Evolutionary conservation across 2,888 invertebrate genomes (phyloP), one percentile per base, ranked within the genome.

Genomic region (Microctonus aethiopoides): DNA sequence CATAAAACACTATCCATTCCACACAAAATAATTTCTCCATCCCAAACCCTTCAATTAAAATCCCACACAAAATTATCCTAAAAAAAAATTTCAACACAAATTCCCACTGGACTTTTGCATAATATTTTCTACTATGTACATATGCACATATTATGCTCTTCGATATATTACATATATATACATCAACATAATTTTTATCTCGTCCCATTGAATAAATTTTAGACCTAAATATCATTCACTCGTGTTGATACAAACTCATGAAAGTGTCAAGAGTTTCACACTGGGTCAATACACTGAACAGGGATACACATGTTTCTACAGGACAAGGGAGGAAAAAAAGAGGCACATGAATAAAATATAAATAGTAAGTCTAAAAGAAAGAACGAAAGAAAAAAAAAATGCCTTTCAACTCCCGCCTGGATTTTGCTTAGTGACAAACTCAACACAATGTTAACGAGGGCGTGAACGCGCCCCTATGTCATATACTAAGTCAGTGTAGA

Each of bases 361-460:
- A 46, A 39, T 39, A n/a, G n/a, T 3, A n/a, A 39, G n/a, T 13
- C 13, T 46, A 46, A 16, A n/a, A 16, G 46, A 16, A 46, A 16
- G 9, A 9, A 16, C 6, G 7, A 4, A 46, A 46, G 9, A 5
- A 26, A 26, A 54, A 54, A 22, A 24, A 54, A 54, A 54, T 9
- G 56, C 13, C n/a, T 24, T 26, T 22, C 24, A 26, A 56, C 26
- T 46, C 46, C 16, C 16, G 6, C 46, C 16, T 46, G n/a, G 7
- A 46, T 46, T 46, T 46, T 46, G 46, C 16, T 3, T 5, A 4
- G 46, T 46, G n/a, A 46, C 22, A 56, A 56, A 56, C n/a, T 24
- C 24, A 26, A 56, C 26, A 26, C 29, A 56, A 56, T 56, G 56
- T n/a, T 56, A 24, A 56, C 56, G 56, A 56, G 29, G 26, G 56